phyloP scores from a whole-genome alignment of 2,797 vertebrate genomes.

The Clamator glandarius region DNA sequence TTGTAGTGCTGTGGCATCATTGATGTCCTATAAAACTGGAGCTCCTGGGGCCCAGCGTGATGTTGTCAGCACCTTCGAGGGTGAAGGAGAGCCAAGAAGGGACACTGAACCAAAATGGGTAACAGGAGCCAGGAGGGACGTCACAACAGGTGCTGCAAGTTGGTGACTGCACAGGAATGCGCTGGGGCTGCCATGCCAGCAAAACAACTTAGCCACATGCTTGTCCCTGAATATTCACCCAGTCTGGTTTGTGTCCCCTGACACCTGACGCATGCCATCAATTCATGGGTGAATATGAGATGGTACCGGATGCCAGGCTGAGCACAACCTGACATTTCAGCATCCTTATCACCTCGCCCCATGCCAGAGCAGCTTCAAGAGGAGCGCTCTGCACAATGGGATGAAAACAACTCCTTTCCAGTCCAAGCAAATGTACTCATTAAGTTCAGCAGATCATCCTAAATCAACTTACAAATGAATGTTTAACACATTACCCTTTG shows the following conservation, averaged over 20 bases:
- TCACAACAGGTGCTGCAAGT: neutral
- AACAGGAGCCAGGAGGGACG: neutral
- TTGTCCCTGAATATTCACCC: neutral
- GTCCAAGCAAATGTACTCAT: neutral
- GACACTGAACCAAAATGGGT: neutral
- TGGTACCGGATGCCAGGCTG: fast-evolving
- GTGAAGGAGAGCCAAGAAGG: neutral
- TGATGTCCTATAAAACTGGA: neutral
- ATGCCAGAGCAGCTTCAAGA: fast-evolving
- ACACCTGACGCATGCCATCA: neutral
- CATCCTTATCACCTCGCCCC: neutral
- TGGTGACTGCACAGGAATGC: neutral
- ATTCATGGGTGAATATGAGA: neutral
- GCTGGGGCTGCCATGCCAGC: fast-evolving
- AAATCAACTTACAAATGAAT: neutral
- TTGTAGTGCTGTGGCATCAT: neutral
- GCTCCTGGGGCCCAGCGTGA: neutral
- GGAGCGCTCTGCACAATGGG: fast-evolving
- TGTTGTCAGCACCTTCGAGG: neutral
- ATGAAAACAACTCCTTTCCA: neutral
- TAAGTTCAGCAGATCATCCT: neutral
- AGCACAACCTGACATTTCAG: neutral
- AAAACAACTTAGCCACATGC: neutral
- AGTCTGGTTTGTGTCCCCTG: neutral
- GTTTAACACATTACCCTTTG: neutral